phyloP scores from a whole-genome alignment of 2,888 invertebrate genomes.

The Acleris holmiana region DNA sequence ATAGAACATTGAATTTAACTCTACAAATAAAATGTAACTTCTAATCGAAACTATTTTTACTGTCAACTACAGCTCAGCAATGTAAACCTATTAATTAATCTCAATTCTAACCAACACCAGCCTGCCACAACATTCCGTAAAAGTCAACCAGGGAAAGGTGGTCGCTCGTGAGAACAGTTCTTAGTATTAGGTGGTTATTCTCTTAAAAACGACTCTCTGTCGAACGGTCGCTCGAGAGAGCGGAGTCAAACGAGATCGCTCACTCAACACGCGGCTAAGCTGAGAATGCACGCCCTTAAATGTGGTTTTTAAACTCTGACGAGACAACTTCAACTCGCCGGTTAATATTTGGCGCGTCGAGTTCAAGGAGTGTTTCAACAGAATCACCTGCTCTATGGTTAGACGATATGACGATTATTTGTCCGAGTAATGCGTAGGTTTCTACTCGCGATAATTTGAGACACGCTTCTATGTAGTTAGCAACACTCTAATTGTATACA shows the following conservation, averaged over 20 bases:
- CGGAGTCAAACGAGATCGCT: too few relatives aligned
- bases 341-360: too few relatives aligned
- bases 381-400: conserved; percentile 3
- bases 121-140: conserved; percentile 53
- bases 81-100: conserved; percentile 26
- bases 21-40: background rate
- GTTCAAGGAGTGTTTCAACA: conserved; percentile 5
- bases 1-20: background rate
- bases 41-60: background rate
- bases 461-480: background rate
- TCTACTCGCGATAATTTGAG: conserved; percentile 6
- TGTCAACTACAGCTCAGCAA: background rate
- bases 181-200: conserved; percentile 43
- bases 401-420: conserved; percentile 7
- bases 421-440: conserved; percentile 9
- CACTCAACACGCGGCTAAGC: too few relatives aligned
- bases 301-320: too few relatives aligned
- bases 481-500: background rate
- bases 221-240: too few relatives aligned
- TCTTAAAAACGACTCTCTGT: too few relatives aligned
- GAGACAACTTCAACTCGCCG: too few relatives aligned
- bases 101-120: conserved; percentile 12
- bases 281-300: too few relatives aligned
- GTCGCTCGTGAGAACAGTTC: conserved; percentile 60
- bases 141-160: conserved; percentile 45